A percentile compares a stretch with the other conserved stretches of the same genome.
Evolutionary conservation across 2,888 invertebrate genomes (phyloP).

Genomic region (Myathropa florea): DNA sequence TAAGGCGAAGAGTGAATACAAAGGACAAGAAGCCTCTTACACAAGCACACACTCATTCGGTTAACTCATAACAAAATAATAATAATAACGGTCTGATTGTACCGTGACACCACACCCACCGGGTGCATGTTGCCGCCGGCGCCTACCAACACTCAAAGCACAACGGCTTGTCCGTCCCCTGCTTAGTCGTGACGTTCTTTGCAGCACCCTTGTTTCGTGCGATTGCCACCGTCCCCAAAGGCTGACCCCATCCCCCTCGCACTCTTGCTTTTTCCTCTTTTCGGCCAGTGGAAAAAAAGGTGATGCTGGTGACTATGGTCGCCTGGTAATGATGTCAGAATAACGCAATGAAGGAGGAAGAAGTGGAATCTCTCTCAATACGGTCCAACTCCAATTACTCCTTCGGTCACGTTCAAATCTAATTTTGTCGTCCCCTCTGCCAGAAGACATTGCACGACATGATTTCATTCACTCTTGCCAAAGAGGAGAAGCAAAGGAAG

Average conservation of each 20-base stretch:
- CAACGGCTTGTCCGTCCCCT: not conserved
- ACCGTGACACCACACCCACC: not conserved
- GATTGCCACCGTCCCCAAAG: no score
- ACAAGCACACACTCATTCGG: not conserved
- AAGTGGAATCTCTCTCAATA: conserved; percentile 25
- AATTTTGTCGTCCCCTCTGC: conserved; percentile 30
- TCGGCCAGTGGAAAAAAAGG: conserved; percentile 14
- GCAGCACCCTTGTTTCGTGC: conserved; percentile 3
- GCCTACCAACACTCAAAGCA: no score
- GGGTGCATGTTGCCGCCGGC: conserved; percentile 11
- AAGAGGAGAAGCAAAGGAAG: not conserved
- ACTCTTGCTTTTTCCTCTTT: not conserved
- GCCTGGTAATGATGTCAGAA: conserved; percentile 34
- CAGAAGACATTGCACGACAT: conserved; percentile 1
- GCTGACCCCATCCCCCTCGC: conserved; percentile 1
- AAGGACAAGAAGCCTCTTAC: conserved; percentile 9
- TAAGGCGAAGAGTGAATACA: not conserved
- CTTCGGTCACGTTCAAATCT: conserved; percentile 66
- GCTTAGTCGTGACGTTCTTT: not conserved
- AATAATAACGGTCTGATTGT: conserved; percentile 48
- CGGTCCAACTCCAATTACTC: conserved; percentile 58
- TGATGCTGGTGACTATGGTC: not conserved
- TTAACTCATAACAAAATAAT: conserved; percentile 32
- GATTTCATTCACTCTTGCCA: conserved; percentile 26
- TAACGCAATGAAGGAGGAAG: conserved; percentile 26